phyloP scores from a whole-genome alignment of 2,113 vertebrate species.

The Macrotis lagotis region DNA sequence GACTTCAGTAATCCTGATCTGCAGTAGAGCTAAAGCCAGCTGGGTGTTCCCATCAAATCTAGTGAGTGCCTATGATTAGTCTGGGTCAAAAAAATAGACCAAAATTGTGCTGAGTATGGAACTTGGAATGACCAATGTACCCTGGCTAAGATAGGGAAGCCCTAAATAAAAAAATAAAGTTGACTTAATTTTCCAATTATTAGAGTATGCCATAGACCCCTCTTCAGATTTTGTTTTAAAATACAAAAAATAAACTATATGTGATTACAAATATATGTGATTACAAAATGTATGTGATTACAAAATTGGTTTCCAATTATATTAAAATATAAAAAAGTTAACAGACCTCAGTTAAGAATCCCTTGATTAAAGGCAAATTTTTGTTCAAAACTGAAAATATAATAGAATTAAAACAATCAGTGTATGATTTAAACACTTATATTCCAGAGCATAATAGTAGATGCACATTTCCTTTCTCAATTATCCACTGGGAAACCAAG shows the following conservation, averaged over 20 bases:
- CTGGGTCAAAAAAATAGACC: background rate
- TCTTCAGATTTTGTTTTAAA: background rate
- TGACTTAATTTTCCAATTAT: background rate
- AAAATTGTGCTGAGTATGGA: background rate
- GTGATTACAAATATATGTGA: background rate
- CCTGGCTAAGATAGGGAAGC: background rate
- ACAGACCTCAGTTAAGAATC: background rate
- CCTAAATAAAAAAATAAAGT: background rate
- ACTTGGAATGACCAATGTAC: background rate
- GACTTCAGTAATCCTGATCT: background rate
- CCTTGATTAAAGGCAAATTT: slow-evolving; percentile 64
- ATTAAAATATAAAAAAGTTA: background rate
- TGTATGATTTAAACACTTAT: slow-evolving; percentile 67
- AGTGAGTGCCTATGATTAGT: background rate
- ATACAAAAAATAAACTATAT: background rate
- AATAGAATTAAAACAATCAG: slow-evolving; percentile 70
- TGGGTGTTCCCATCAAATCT: background rate
- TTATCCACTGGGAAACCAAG: slow-evolving; percentile 51
- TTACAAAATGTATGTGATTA: background rate
- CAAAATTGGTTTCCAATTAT: no score
- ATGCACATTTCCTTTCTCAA: slow-evolving; percentile 42
- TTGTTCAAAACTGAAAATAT: slow-evolving; percentile 63
- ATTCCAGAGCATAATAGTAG: slow-evolving; percentile 53
- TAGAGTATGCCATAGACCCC: background rate
- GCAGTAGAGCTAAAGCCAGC: background rate